phyloP scores from a whole-genome alignment of 2,797 vertebrate genomes.

The Denticeps clupeoides region DNA sequence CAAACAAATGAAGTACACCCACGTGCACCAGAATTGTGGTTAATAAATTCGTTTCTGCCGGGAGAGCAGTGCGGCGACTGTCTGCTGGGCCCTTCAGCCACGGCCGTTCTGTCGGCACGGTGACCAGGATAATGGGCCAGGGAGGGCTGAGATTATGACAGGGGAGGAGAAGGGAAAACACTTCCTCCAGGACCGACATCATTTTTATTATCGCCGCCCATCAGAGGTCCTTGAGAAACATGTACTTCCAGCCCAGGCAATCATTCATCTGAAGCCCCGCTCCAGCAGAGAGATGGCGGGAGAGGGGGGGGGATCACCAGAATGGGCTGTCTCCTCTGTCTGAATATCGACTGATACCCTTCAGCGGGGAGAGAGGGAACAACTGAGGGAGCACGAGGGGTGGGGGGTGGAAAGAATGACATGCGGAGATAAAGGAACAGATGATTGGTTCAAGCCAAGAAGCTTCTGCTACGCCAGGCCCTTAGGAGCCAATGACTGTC shows the following conservation, averaged over 20 bases:
- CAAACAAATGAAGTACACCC: not conserved
- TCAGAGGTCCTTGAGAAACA: slow-evolving; percentile 45
- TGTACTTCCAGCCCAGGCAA: slow-evolving; percentile 37
- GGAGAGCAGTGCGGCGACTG: not conserved
- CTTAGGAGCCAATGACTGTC: slow-evolving; percentile 14
- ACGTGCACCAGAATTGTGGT: not conserved
- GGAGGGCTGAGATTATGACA: slow-evolving; percentile 33
- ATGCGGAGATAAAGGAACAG: slow-evolving; percentile 21
- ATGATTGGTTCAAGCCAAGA: slow-evolving; percentile 13
- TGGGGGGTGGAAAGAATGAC: slow-evolving; percentile 6
- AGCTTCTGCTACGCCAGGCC: slow-evolving; percentile 12
- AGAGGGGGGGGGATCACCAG: not conserved
- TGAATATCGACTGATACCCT: slow-evolving; percentile 27
- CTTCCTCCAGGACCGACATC: slow-evolving; percentile 37
- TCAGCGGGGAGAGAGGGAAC: slow-evolving; percentile 8
- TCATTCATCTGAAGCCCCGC: slow-evolving; percentile 35
- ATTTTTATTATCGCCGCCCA: slow-evolving; percentile 43
- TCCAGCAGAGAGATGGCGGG: slow-evolving; percentile 8
- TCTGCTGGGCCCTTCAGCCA: slow-evolving; percentile 1
- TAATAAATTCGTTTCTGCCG: not conserved
- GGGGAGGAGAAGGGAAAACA: slow-evolving; percentile 36
- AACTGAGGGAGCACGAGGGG: not conserved
- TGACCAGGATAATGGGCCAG: slow-evolving; percentile 27
- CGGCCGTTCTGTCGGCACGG: slow-evolving; percentile 11
- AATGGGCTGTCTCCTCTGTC: not conserved